Percentiles rank a stretch among this genome's conserved stretches.
Conservation (phyloP, 2,888 invertebrate genomes). For the Oscheius sp. region DNA sequence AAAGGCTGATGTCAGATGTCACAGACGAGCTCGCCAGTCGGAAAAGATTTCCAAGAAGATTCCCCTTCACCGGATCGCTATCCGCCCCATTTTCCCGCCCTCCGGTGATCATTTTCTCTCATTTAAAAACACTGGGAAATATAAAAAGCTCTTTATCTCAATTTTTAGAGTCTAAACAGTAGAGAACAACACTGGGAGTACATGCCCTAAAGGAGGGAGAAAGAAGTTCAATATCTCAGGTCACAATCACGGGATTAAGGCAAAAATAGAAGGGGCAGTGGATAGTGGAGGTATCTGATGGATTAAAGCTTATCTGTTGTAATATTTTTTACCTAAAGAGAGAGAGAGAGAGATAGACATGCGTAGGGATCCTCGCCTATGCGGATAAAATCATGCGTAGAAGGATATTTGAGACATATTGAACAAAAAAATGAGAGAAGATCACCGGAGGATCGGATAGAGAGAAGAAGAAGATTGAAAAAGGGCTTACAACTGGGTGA, state of each 20-base stretch:
- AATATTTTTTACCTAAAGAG: not conserved
- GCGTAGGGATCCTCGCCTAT: too few species aligned
- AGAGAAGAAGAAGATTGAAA: slow-evolving; percentile 20
- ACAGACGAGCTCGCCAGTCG: too few species aligned
- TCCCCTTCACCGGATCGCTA: too few species aligned
- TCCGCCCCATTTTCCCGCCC: not conserved
- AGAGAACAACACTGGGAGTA: not conserved
- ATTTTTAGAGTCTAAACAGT: not conserved
- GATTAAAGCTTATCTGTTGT: slow-evolving; percentile 13
- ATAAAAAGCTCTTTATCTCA: slow-evolving; percentile 7
- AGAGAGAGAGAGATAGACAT: slow-evolving; percentile 4
- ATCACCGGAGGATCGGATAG: not conserved
- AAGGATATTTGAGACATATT: not conserved
- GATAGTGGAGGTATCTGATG: slow-evolving; percentile 16
- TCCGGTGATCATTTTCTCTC: not conserved
- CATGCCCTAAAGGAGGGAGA: slow-evolving; percentile 11
- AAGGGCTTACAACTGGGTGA: slow-evolving; percentile 49
- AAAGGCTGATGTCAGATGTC: too few species aligned
- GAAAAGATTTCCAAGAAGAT: too few species aligned
- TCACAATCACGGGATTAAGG: slow-evolving; percentile 30
- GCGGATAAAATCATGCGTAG: slow-evolving; percentile 10
- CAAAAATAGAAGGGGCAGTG: not conserved
- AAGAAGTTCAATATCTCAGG: slow-evolving; percentile 1
- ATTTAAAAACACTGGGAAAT: not conserved
- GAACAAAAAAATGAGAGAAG: too few species aligned